Base-by-base conservation (phyloP, 2,797 vertebrate species). In the Gymnothorax reevesii region DNA sequence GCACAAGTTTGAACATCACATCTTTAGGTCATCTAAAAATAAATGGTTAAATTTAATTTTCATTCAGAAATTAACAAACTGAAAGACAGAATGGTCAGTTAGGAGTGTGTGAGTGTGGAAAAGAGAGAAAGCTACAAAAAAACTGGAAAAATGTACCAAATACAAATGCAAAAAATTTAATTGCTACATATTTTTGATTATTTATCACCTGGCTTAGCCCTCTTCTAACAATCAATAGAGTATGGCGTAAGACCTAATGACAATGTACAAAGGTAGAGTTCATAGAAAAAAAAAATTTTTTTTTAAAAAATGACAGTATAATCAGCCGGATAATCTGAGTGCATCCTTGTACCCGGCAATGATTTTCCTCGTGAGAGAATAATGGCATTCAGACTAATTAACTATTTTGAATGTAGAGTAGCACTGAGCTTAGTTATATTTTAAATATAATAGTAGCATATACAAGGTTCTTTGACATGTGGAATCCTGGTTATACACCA, bases 141-240 rank as follows among this genome's bases (percentile, higher is more conserved):
- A 60, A 27, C n/a, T n/a, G n/a, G n/a, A n/a, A 57, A 64, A 71
- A 55, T 66, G 6, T n/a, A 66, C 62, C 62, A 66, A 66, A 66
- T n/a, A 66, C 64, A 25, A 66, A 83, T 83, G 33, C 62, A 57
- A 69, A 66, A 80, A 57, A 71, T 86, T 83, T 83, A 71, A 85
- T 80, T 59, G 82, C 75, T 71, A 62, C 83, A 86, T 88, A 79
- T 57, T 62, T 66, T 66, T 64, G 59, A 83, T 75, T 85, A 79
- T 52, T 77, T 69, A 71, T 77, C 83, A 88, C 55, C 85, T 60
- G 64, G 69, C 69, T 83, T 69, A 25, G 52, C 52, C 60, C 60
- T 77, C 84, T 75, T 66, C 85, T 85, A 88, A 88, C 87, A 88
- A 82, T 75, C 87, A 86, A 84, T 49, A 33, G 80, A 83, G 82